A percentile compares a stretch with the other conserved stretches of the same genome.
These are phyloP conservation scores for Podargus strigoides DNA, from an alignment of 2,797 vertebrate species.

Conservation along the genomic window DNA sequence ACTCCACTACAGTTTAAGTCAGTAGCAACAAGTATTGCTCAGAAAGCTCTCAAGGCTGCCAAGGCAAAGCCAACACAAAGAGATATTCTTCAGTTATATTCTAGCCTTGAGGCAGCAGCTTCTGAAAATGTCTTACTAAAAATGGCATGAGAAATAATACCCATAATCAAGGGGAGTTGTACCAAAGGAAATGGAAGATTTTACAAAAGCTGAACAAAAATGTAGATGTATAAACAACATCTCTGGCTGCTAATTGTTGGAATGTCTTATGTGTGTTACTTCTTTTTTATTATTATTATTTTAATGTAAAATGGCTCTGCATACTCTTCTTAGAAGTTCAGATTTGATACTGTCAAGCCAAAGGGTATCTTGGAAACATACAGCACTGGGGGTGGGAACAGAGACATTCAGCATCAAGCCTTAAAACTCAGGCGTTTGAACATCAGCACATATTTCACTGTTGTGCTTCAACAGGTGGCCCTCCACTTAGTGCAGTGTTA, in stretches of 20 bases:
- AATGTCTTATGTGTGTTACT: not conserved
- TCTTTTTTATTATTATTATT: not conserved
- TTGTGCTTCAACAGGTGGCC: not conserved
- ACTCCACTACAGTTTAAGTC: not conserved
- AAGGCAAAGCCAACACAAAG: not conserved
- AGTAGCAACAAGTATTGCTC: conserved; percentile 21
- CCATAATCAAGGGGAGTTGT: not conserved
- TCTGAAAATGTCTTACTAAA: conserved; percentile 26
- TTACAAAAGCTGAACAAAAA: not conserved
- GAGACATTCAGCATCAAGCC: not conserved
- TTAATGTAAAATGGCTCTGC: not conserved
- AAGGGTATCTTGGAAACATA: not conserved
- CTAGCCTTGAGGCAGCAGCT: conserved; percentile 4
- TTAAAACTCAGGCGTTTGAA: not conserved
- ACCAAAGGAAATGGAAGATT: conserved; percentile 17
- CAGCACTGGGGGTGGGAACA: not conserved
- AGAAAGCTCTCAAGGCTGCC: conserved; percentile 1
- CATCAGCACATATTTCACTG: not conserved
- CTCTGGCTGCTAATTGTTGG: not conserved
- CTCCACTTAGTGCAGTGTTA: not conserved
- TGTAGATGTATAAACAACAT: not conserved
- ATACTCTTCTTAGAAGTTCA: not conserved
- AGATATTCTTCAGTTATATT: not conserved
- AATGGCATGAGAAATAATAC: conserved; percentile 9
- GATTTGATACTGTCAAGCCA: not conserved